Evolutionary conservation across 2,797 vertebrate species (phyloP).

Genomic region (Chelidonichthys spinosus): DNA sequence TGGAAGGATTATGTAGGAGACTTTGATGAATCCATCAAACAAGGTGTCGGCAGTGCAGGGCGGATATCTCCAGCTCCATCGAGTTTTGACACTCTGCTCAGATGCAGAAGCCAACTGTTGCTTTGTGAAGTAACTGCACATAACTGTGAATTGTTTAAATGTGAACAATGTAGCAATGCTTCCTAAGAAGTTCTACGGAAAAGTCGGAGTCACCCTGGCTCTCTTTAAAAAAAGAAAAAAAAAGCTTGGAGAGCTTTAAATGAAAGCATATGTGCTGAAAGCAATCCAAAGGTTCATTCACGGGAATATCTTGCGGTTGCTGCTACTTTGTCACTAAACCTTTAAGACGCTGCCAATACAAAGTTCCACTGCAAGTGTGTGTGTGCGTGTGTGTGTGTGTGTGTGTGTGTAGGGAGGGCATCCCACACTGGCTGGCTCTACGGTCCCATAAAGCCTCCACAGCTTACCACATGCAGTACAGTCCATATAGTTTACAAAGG

Average conservation of each 20-base stretch:
- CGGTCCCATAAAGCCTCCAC: constrained; percentile 61
- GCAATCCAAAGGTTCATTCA: constrained; percentile 73
- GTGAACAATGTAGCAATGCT: constrained; percentile 39
- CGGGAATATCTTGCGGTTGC: constrained; percentile 72
- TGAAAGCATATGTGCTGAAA: constrained; percentile 80
- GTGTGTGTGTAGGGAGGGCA: constrained; percentile 41
- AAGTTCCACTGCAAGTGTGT: constrained; percentile 45
- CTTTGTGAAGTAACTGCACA: constrained; percentile 22
- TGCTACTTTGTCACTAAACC: constrained; percentile 77
- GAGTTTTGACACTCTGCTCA: constrained; percentile 10
- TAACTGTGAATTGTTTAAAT: constrained; percentile 40
- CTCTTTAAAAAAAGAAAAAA: constrained; percentile 37
- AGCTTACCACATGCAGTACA: constrained; percentile 64
- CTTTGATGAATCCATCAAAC: constrained; percentile 8
- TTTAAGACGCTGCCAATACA: constrained; percentile 70
- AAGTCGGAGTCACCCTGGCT: constrained; percentile 64
- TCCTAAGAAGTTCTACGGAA: constrained; percentile 55
- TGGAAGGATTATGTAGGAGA: constrained; percentile 17
- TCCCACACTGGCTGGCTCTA: constrained; percentile 47
- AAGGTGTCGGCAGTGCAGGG: constrained; percentile 15
- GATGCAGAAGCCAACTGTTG: constrained; percentile 29
- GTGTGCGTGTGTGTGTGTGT: constrained; percentile 25
- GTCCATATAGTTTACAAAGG: constrained; percentile 67
- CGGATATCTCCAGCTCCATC: constrained; percentile 17
- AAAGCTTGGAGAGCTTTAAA: constrained; percentile 67